Conservation (phyloP, 2,113 vertebrate genomes). For the Mesocricetus auratus region DNA sequence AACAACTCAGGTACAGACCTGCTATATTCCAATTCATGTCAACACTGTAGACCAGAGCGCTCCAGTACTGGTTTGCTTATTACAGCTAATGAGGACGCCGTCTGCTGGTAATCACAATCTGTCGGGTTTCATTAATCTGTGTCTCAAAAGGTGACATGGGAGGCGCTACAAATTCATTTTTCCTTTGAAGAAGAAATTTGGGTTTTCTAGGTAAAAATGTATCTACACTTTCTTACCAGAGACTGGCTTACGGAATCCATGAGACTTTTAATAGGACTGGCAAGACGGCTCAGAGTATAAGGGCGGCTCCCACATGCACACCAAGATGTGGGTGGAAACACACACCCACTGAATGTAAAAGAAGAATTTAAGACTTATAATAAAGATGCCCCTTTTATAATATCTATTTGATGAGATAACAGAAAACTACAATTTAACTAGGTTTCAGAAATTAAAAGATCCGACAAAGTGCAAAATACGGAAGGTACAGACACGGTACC, state of each 20-base stretch:
- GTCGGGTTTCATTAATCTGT: constrained; percentile 45
- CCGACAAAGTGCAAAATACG: background rate
- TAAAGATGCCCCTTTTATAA: background rate
- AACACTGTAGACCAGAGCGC: background rate
- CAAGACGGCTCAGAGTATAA: background rate
- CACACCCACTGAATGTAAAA: background rate
- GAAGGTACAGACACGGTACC: background rate
- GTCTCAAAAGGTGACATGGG: constrained; percentile 58
- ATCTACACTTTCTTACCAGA: constrained; percentile 28
- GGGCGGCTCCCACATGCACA: background rate
- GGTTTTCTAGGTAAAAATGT: constrained; percentile 33
- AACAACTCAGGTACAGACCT: background rate
- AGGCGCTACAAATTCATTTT: constrained; percentile 26
- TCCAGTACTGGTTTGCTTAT: background rate
- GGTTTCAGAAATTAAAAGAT: constrained; percentile 32
- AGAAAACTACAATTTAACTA: background rate
- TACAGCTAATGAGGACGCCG: constrained; percentile 59
- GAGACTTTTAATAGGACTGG: background rate
- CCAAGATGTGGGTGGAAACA: background rate
- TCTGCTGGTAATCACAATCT: constrained; percentile 30
- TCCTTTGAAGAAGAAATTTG: constrained; percentile 32
- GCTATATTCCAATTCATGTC: constrained; percentile 1
- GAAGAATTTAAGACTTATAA: background rate
- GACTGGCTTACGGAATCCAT: constrained; percentile 24
- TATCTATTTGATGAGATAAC: constrained; percentile 50